Conservation (phyloP, 2,113 vertebrate species). For the Pitta sordida region DNA sequence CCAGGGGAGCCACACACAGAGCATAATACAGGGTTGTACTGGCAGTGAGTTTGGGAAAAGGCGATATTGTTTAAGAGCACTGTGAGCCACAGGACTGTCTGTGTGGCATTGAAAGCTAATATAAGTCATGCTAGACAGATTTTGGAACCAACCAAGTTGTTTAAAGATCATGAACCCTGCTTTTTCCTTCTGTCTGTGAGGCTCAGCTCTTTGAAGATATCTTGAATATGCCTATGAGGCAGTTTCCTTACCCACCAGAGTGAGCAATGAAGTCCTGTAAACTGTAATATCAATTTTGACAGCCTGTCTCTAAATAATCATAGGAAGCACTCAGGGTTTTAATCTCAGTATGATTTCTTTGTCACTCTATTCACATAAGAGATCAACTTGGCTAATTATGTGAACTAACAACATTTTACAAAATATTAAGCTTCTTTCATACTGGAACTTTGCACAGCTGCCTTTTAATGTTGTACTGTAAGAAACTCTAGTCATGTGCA, state of each 20-base stretch:
- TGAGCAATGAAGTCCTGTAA: neutral
- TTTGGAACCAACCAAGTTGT: neutral
- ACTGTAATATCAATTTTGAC: neutral
- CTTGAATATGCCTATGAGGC: neutral
- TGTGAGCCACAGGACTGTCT: neutral
- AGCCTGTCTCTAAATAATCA: neutral
- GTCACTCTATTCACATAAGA: neutral
- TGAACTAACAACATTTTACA: neutral
- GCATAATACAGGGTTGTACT: neutral
- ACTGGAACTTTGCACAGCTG: neutral
- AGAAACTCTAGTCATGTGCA: neutral
- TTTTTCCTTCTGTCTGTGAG: neutral
- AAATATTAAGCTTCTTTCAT: neutral
- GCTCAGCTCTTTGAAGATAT: neutral
- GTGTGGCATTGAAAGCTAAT: neutral
- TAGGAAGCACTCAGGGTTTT: neutral
- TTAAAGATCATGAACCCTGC: neutral
- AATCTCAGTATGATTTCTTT: neutral
- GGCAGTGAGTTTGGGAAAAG: neutral
- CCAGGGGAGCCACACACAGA: neutral
- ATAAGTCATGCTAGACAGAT: fast-evolving
- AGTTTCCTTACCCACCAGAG: neutral
- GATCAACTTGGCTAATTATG: neutral
- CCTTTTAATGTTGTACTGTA: neutral
- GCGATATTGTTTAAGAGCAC: neutral